phyloP scores from a whole-genome alignment of 2,113 vertebrate species.

The Thunnus maccoyii region DNA sequence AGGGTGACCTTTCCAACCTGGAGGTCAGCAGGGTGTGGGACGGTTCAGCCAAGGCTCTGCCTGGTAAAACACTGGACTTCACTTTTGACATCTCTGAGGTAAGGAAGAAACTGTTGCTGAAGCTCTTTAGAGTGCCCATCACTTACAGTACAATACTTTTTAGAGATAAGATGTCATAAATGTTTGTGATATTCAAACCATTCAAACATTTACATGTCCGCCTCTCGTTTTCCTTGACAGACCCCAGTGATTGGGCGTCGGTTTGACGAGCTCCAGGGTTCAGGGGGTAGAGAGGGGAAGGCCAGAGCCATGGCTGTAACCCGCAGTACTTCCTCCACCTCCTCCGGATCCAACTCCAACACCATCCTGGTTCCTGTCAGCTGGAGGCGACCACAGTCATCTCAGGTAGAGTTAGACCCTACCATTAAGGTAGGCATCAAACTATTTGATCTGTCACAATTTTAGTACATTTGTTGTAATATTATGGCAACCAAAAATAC shows the following conservation, averaged over 20 bases:
- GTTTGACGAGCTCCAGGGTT: conserved; percentile 94
- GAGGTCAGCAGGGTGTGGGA: conserved; percentile 97
- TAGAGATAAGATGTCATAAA: background rate
- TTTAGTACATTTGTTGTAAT: background rate
- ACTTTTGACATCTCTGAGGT: conserved; percentile 99
- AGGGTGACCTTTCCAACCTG: conserved; percentile 93
- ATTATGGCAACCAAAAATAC: background rate
- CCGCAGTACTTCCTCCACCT: conserved; percentile 96
- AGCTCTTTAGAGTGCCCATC: background rate
- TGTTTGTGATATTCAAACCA: background rate
- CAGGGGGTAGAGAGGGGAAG: conserved; percentile 93
- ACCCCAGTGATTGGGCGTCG: conserved; percentile 92
- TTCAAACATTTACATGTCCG: background rate
- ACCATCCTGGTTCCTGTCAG: conserved; percentile 98
- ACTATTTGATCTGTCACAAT: background rate
- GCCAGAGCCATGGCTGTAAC: conserved; percentile 93
- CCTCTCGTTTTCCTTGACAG: conserved; percentile 36
- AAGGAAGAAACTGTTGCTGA: conserved; percentile 12
- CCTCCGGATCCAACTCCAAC: conserved; percentile 97
- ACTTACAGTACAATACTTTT: background rate
- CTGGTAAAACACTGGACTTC: conserved; percentile 97
- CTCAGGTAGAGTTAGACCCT: conserved; percentile 88
- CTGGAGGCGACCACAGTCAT: conserved; percentile 97
- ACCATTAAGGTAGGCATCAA: background rate
- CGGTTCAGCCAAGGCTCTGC: conserved; percentile 94